These are phyloP conservation scores for Zaprionus nigranus DNA, from an alignment of 1,140 invertebrate genomes.

Conservation along the genomic window DNA sequence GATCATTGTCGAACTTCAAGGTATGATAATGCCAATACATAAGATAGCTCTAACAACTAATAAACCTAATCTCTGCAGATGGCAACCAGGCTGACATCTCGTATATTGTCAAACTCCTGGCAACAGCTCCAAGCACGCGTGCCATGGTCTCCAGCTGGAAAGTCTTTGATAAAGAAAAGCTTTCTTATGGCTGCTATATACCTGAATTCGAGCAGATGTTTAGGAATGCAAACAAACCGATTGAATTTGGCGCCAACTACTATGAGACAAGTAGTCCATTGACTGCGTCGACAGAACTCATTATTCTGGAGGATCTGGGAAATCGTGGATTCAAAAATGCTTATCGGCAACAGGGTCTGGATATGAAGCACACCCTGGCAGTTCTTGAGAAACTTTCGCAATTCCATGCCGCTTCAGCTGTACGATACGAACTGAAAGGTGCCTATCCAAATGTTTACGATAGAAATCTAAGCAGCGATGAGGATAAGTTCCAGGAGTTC, in stretches of 20 bases:
- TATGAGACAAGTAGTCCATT: slow-evolving; percentile 27
- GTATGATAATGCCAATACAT: slow-evolving; percentile 18
- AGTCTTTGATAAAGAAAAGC: slow-evolving; percentile 69
- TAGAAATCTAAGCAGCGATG: slow-evolving; percentile 50
- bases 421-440: slow-evolving; percentile 53
- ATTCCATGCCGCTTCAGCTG: slow-evolving; percentile 86
- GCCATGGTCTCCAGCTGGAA: slow-evolving; percentile 61
- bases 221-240: slow-evolving; percentile 61
- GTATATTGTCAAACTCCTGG: slow-evolving; percentile 67
- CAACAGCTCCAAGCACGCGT: slow-evolving; percentile 29
- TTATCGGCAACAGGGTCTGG: slow-evolving; percentile 85
- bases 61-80: slow-evolving; percentile 37
- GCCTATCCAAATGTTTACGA: slow-evolving; percentile 51
- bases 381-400: slow-evolving; percentile 86
- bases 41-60: neutral
- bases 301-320: slow-evolving; percentile 86
- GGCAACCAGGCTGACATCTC: slow-evolving; percentile 32
- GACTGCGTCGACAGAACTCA: slow-evolving; percentile 32
- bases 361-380: slow-evolving; percentile 85
- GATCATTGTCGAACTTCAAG: slow-evolving; percentile 49
- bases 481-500: slow-evolving; percentile 61
- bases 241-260: slow-evolving; percentile 59
- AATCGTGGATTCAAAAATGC: slow-evolving; percentile 86
- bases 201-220: slow-evolving; percentile 70
- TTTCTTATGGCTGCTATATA: slow-evolving; percentile 56